A percentile compares a stretch with the other conserved stretches of the same genome.
Conservation (phyloP, 2,113 vertebrate genomes). For the Rhea pennata region DNA sequence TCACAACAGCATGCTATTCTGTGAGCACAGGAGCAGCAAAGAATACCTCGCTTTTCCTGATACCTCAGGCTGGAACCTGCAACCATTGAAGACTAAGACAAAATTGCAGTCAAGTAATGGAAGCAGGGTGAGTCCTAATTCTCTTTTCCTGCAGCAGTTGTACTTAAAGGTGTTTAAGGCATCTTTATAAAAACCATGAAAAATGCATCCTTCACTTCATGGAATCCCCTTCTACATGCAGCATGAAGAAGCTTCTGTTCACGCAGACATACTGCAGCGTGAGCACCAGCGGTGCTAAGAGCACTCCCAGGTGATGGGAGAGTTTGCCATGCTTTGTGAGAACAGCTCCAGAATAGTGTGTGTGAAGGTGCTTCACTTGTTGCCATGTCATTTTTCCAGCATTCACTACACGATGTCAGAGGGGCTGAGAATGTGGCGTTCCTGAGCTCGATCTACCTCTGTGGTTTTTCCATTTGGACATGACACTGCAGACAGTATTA, state of each 20-base stretch:
- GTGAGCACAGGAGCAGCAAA: not conserved
- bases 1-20: not conserved
- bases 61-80: not conserved
- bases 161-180: not conserved
- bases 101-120: fast-evolving
- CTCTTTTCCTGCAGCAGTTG: not conserved
- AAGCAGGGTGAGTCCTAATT: not conserved
- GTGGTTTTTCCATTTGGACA: fast-evolving
- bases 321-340: not conserved
- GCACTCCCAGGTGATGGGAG: fast-evolving
- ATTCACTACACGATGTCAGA: not conserved
- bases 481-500: not conserved
- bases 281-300: not conserved
- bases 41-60: not conserved
- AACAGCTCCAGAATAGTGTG: not conserved
- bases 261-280: not conserved
- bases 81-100: not conserved
- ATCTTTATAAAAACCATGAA: not conserved
- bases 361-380: not conserved
- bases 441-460: not conserved
- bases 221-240: not conserved
- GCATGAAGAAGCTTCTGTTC: not conserved
- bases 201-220: fast-evolving
- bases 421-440: not conserved
- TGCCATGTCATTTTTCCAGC: not conserved